These are phyloP conservation scores for Onychomys torridus DNA, from an alignment of 2,797 vertebrate species.

Conservation along the genomic window DNA sequence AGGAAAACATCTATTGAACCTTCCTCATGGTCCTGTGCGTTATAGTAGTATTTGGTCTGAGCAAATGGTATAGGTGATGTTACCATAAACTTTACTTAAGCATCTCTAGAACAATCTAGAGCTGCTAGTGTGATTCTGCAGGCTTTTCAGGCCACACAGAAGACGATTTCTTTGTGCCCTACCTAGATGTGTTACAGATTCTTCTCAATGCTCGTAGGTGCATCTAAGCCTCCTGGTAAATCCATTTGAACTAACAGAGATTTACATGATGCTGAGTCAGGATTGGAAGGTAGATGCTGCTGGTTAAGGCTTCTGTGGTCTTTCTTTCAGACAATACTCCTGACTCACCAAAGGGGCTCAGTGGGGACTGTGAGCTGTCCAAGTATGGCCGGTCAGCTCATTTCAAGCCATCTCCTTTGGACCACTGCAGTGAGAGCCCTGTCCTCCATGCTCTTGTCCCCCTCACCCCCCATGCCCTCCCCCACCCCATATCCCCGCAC, in stretches of 20 bases:
- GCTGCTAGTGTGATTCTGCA: background rate
- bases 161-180: background rate
- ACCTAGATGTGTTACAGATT: background rate
- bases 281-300: background rate
- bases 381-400: background rate
- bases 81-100: constrained; percentile 20
- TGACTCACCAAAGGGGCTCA: background rate
- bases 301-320: background rate
- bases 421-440: background rate
- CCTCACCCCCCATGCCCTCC: too few species aligned
- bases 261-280: background rate
- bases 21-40: background rate
- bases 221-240: background rate
- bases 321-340: background rate
- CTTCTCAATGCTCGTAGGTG: background rate
- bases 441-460: background rate
- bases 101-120: background rate
- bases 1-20: background rate
- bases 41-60: background rate
- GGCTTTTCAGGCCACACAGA: background rate
- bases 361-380: background rate
- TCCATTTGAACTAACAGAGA: background rate
- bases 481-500: background rate
- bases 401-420: background rate
- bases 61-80: background rate